Percentiles rank a stretch among this genome's conserved stretches.
These are phyloP conservation scores for Bergia sp. DNA, from an alignment of 92 coral and sea anemone species.

Conservation along the genomic window DNA sequence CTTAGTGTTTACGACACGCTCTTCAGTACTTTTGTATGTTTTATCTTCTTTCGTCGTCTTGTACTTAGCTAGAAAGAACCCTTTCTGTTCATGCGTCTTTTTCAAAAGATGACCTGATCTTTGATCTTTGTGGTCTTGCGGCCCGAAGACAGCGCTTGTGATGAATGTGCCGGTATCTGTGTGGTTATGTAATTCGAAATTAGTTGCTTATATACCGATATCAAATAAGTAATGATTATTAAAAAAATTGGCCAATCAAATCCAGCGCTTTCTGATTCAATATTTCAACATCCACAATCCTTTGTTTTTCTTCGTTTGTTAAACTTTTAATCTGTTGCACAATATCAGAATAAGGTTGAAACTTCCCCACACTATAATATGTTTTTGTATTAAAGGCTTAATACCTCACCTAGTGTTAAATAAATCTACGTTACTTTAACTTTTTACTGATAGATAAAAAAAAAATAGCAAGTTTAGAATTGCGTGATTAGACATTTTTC, in stretches of 20 bases:
- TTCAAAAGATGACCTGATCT: constrained; percentile 10
- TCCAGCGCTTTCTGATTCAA: neutral
- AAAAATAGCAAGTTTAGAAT: neutral
- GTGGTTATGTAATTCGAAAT: neutral
- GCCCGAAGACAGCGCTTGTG: neutral
- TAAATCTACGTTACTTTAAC: neutral
- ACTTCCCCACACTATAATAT: neutral
- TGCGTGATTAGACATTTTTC: constrained; percentile 33
- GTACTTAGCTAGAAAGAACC: constrained; percentile 2
- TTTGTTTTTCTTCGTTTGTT: constrained; percentile 1
- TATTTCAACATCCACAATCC: neutral
- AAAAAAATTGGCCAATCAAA: neutral
- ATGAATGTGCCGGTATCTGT: neutral
- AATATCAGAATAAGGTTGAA: neutral
- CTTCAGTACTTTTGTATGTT: neutral
- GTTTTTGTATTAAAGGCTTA: too few relatives aligned
- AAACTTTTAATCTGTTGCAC: neutral
- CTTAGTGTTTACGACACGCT: neutral
- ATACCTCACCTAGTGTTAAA: neutral
- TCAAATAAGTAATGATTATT: neutral
- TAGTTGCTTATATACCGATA: neutral
- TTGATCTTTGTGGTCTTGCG: constrained; percentile 23
- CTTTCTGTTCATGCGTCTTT: neutral
- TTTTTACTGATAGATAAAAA: neutral
- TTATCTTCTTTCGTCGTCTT: constrained; percentile 7